Percentiles rank a stretch among this genome's conserved stretches.
Conservation (phyloP, 2,797 vertebrate genomes). For the Semaprochilodus insignis region DNA sequence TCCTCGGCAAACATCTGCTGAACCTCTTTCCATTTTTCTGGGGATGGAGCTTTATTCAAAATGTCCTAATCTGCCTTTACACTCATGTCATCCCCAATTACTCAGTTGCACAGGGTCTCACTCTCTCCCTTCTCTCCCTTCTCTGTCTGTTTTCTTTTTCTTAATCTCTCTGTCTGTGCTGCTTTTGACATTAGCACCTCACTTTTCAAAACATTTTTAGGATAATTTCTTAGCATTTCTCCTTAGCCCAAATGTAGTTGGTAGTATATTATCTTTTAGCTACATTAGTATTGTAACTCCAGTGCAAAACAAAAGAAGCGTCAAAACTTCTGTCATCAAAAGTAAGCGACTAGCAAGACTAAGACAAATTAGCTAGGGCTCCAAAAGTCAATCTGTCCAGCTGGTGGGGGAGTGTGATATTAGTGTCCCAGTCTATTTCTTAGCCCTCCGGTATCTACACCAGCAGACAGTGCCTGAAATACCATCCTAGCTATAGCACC, state of each 20-base stretch:
- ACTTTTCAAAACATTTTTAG: too few species aligned
- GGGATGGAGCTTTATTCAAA: slow-evolving; percentile 55
- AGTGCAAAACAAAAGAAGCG: not conserved
- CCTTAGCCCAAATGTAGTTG: too few species aligned
- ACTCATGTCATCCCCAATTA: slow-evolving; percentile 55
- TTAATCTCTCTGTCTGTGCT: slow-evolving; percentile 36
- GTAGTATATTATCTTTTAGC: too few species aligned
- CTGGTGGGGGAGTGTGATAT: slow-evolving; percentile 58
- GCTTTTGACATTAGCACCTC: too few species aligned
- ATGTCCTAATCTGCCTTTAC: slow-evolving; percentile 51
- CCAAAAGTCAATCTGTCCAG: slow-evolving; percentile 38
- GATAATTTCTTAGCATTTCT: too few species aligned
- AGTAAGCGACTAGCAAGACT: too few species aligned
- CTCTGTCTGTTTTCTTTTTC: slow-evolving; percentile 32
- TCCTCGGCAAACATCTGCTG: slow-evolving; percentile 66
- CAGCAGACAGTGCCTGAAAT: slow-evolving; percentile 73
- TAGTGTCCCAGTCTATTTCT: slow-evolving; percentile 75
- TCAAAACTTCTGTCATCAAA: too few species aligned
- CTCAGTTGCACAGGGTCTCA: slow-evolving; percentile 37
- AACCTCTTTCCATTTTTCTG: slow-evolving; percentile 55
- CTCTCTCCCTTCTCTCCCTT: slow-evolving; percentile 12
- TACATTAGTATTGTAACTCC: not conserved
- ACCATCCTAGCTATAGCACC: slow-evolving; percentile 63
- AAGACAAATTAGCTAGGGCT: too few species aligned
- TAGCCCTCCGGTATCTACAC: slow-evolving; percentile 60